phyloP scores from a whole-genome alignment of 2,888 invertebrate species.

The Heteropelma amictum region DNA sequence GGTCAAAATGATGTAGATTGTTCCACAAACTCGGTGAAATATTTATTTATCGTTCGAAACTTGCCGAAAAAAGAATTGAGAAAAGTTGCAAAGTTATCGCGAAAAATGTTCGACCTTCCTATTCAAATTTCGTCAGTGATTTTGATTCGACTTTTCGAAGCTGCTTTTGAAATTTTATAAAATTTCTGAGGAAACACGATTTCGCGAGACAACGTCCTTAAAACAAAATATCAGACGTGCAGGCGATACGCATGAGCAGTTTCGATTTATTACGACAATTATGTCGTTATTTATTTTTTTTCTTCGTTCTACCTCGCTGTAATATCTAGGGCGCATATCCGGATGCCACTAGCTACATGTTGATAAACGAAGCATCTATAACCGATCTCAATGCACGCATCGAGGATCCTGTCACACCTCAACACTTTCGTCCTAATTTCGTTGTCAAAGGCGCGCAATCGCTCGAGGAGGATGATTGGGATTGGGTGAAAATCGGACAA shows the following conservation, averaged over 20 bases:
- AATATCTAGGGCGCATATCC: conserved; percentile 81
- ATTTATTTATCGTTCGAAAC: too few species aligned
- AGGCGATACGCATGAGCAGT: background rate
- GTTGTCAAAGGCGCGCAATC: conserved; percentile 81
- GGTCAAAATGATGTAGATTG: too few species aligned
- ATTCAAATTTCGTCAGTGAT: too few species aligned
- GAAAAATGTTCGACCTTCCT: too few species aligned
- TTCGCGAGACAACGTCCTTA: too few species aligned
- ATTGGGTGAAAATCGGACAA: conserved; percentile 84
- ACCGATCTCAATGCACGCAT: conserved; percentile 83
- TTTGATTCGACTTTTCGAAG: too few species aligned
- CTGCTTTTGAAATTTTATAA: too few species aligned
- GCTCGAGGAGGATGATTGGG: conserved; percentile 86
- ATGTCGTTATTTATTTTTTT: background rate
- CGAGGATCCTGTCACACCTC: conserved; percentile 78
- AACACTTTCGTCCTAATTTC: conserved; percentile 86
- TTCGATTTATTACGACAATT: background rate
- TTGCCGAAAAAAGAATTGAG: too few species aligned
- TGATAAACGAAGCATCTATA: conserved; percentile 84
- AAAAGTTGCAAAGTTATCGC: too few species aligned
- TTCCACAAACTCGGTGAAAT: too few species aligned
- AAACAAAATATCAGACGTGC: too few species aligned
- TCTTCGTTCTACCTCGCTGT: background rate
- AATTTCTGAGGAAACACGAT: background rate
- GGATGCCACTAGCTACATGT: conserved; percentile 84